Evolutionary conservation across 2,113 vertebrate genomes (phyloP).

Genomic region (Carollia perspicillata): DNA sequence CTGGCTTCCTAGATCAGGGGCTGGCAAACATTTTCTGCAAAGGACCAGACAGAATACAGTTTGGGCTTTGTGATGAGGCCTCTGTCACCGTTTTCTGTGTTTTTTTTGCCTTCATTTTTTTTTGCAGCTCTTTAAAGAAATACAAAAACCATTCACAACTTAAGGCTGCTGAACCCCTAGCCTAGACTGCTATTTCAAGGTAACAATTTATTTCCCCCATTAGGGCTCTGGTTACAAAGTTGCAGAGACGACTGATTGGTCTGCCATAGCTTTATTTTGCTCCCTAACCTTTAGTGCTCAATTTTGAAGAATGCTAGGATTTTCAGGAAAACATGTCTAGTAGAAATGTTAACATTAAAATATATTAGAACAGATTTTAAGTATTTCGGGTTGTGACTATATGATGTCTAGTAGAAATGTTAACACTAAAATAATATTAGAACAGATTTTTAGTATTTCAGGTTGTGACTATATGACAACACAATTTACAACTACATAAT

Average conservation of each 20-base stretch:
- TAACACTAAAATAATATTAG: neutral
- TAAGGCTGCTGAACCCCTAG: neutral
- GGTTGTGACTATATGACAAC: neutral
- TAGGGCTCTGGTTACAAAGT: neutral
- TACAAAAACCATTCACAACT: neutral
- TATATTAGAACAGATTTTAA: neutral
- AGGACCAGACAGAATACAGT: neutral
- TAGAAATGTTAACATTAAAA: constrained; percentile 5
- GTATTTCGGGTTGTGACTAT: neutral
- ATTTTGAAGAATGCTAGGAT: neutral
- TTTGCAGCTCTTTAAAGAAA: neutral
- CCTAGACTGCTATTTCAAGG: neutral
- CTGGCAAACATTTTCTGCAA: neutral
- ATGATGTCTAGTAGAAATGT: neutral
- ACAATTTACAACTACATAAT: neutral
- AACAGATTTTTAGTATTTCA: neutral
- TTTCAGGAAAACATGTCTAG: neutral
- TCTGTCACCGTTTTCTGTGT: neutral
- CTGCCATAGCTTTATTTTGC: neutral
- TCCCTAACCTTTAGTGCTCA: neutral
- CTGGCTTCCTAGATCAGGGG: neutral
- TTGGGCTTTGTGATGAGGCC: neutral
- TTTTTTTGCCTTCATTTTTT: neutral
- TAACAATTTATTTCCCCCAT: neutral
- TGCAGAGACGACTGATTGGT: neutral